Evolutionary conservation across 2,888 invertebrate species (phyloP), one percentile per base, ranked within the genome.

Genomic region (Phytoseiulus persimilis): DNA sequence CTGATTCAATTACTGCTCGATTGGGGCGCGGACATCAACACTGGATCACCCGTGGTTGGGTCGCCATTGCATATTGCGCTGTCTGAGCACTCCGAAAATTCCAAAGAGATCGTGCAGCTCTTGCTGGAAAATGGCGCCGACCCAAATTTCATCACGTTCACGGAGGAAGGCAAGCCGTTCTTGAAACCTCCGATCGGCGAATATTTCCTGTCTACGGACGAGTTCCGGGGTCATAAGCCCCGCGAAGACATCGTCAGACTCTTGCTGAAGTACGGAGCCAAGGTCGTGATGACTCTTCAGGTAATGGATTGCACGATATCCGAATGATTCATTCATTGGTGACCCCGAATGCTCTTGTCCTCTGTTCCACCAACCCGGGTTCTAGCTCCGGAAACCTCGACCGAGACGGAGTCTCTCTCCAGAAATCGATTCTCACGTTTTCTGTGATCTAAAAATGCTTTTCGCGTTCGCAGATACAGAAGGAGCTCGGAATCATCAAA

Each of bases 401-500:
- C n/a, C n/a, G n/a, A n/a, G n/a, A n/a, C n/a, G n/a, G n/a, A n/a
- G n/a, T n/a, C n/a, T n/a, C n/a, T n/a, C n/a, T n/a, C n/a, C n/a
- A n/a, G n/a, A n/a, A n/a, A n/a, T n/a, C n/a, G n/a, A n/a, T n/a
- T n/a, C n/a, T n/a, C n/a, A n/a, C n/a, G n/a, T n/a, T n/a, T n/a
- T n/a, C n/a, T n/a, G n/a, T n/a, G n/a, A n/a, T n/a, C n/a, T n/a
- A n/a, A n/a, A n/a, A n/a, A n/a, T 65, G 23, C 65, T 65, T 23
- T 65, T 65, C 23, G 1, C 14, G 2, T 65, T 23, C 65, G 1
- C 96, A 96, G 91, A 96, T 95, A 92, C 94, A 96, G 90, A 96
- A 96, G 92, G 96, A 96, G 0, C 95, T 95, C 92, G 96, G 96
- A 83, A 95, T 96, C 90, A 93, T 97, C 6, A 96, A 96, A 92